Base-by-base conservation (phyloP, 1,140 invertebrate genomes). In the Trachymyrmex cornetzi region DNA sequence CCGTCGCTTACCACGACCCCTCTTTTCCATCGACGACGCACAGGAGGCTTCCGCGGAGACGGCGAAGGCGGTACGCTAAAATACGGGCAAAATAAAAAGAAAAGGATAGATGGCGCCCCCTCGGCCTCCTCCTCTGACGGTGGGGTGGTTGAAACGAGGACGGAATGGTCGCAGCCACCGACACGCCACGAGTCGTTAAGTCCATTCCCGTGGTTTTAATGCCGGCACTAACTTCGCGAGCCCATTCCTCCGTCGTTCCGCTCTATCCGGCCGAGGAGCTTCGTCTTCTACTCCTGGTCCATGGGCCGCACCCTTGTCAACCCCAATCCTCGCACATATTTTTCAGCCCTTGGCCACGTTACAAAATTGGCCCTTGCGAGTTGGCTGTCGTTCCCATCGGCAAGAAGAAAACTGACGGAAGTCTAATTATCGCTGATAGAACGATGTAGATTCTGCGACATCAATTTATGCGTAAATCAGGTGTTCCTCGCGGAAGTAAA, bases 101-200 rank as follows among this genome's bases (percentile, higher is more conserved):
- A 66, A n/a, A 34, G 59, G 38, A 14, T 22, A 67, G 59, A 63
- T 48, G n/a, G 27, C 48, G 75, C 3, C 34, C 50, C 53, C 19
- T 38, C 59, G 16, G 7, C 16, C 27, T 9, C 9, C 19, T 6
- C 3, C 30, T 24, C 27, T 14, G 22, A 44, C 22, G 55, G 50
- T 22, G 53, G 24, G 55, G 48, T 22, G 34, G 57, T 30, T 71
- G 69, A 79, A 77, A 79, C 61, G 64, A 38, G 67, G 63, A 67
- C 57, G 85, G 72, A 48, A 66, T 64, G 66, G 66, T 77, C 72
- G 75, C 81, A 81, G 82, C 75, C 89, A 88, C 87, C 77, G 75
- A 91, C 89, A 91, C 87, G 88, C 89, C 89, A 91, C 84, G 89
- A 89, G 89, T 90, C 89, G 89, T 90, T 90, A 90, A 90, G 87